phyloP scores from a whole-genome alignment of 2,888 invertebrate species.

The Ellobium chinense region DNA sequence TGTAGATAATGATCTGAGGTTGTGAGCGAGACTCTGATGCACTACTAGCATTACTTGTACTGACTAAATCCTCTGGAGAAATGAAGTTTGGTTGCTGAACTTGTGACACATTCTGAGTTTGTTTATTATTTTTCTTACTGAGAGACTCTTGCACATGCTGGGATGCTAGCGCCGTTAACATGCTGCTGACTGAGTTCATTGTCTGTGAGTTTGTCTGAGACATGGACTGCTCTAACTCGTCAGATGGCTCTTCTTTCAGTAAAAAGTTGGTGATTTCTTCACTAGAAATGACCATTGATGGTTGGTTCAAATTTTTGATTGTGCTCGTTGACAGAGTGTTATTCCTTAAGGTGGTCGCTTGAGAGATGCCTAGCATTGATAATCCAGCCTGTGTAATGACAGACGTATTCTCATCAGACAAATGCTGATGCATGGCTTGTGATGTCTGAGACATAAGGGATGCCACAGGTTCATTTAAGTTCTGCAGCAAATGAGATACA shows the following conservation, averaged over 20 bases:
- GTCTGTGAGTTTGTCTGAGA: not conserved
- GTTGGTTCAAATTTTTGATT: not conserved
- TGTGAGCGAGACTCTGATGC: conserved; percentile 23
- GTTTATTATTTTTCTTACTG: conserved; percentile 9
- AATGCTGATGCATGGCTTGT: not conserved
- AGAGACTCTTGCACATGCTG: conserved; percentile 56
- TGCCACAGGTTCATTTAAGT: conserved; percentile 63
- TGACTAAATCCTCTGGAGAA: not conserved
- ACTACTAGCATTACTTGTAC: not conserved
- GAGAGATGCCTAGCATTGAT: conserved; percentile 34
- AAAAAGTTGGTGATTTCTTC: conserved; percentile 41
- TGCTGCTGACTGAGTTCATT: conserved; percentile 56
- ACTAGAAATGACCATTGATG: conserved; percentile 23
- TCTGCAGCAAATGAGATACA: conserved; percentile 59
- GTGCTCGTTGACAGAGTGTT: not conserved
- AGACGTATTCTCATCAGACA: not conserved
- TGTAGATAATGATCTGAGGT: conserved; percentile 55
- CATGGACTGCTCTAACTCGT: conserved; percentile 7
- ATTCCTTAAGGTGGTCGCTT: not conserved
- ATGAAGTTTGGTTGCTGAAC: not conserved
- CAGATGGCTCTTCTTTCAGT: conserved; percentile 40
- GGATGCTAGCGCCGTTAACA: conserved; percentile 67
- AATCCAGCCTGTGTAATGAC: conserved; percentile 29
- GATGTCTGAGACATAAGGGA: conserved; percentile 38
- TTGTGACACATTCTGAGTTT: not conserved